Conservation (phyloP, 2,113 vertebrate genomes). For the Callipepla squamata region DNA sequence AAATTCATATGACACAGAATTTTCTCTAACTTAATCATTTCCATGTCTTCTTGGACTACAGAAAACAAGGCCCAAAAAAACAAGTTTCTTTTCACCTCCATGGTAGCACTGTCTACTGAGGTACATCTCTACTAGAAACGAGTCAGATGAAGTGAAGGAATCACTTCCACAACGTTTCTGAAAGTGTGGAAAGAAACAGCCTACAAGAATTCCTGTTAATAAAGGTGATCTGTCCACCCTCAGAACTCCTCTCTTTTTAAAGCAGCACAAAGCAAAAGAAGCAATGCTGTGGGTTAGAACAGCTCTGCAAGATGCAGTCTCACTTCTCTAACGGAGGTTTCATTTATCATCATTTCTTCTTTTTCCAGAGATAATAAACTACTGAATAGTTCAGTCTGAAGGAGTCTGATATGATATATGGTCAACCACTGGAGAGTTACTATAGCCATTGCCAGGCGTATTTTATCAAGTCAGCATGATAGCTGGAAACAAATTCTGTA, state of each 20-base stretch:
- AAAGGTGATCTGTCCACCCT: not conserved
- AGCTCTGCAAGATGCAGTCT: not conserved
- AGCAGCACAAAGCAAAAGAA: not conserved
- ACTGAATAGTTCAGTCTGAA: not conserved
- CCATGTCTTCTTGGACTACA: not conserved
- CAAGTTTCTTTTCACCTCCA: not conserved
- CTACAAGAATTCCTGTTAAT: not conserved
- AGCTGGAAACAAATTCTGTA: not conserved
- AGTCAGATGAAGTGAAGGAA: not conserved
- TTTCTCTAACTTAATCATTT: not conserved
- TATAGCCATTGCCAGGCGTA: not conserved
- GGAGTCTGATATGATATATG: not conserved
- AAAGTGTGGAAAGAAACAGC: not conserved
- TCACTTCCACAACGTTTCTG: not conserved
- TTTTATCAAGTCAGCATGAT: not conserved
- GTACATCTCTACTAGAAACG: not conserved
- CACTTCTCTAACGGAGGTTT: not conserved
- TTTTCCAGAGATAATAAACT: not conserved
- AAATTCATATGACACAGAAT: not conserved
- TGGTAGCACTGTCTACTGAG: not conserved
- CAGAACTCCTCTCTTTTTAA: not conserved
- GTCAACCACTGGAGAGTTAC: not conserved
- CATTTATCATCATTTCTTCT: not conserved
- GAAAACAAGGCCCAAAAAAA: not conserved
- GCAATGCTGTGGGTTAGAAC: not conserved